Conservation (phyloP, 1,140 invertebrate species). For the Drosophila littoralis region DNA sequence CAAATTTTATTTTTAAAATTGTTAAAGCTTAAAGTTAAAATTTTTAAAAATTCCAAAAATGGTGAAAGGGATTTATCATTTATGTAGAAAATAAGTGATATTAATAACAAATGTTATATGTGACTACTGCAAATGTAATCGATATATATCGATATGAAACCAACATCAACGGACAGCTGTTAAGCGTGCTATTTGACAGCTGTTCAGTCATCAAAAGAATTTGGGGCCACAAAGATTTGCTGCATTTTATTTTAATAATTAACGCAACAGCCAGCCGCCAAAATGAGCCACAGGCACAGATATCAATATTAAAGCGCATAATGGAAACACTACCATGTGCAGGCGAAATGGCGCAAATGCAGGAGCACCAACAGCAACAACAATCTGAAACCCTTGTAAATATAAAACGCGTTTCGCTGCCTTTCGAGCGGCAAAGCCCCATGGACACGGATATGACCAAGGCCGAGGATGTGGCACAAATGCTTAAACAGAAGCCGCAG, state of each 20-base stretch:
- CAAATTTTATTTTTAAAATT: too few relatives aligned
- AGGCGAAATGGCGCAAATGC: conserved; percentile 51
- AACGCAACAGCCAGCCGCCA: conserved; percentile 18
- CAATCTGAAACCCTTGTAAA: conserved; percentile 30
- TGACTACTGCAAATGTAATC: conserved; percentile 7
- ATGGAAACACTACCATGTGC: conserved; percentile 66
- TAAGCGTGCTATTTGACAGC: conserved; percentile 44
- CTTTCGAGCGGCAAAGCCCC: conserved; percentile 21
- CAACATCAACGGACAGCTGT: conserved; percentile 32
- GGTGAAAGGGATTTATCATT: too few relatives aligned
- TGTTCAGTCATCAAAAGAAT: conserved; percentile 54
- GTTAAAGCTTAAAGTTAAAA: too few relatives aligned
- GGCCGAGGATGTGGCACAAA: conserved; percentile 20
- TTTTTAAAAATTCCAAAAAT: too few relatives aligned
- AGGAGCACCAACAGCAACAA: conserved; percentile 41
- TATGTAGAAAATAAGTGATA: too few relatives aligned
- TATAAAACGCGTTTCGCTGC: conserved; percentile 40
- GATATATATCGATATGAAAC: conserved; percentile 15
- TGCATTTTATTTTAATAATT: conserved; percentile 51
- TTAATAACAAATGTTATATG: too few relatives aligned
- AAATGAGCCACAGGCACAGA: conserved; percentile 23
- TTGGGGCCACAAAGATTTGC: conserved; percentile 35
- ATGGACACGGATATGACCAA: conserved; percentile 28
- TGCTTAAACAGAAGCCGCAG: conserved; percentile 34
- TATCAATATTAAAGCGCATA: conserved; percentile 1